Evolutionary conservation across 2,797 vertebrate genomes (phyloP).

Genomic region (Masticophis lateralis): DNA sequence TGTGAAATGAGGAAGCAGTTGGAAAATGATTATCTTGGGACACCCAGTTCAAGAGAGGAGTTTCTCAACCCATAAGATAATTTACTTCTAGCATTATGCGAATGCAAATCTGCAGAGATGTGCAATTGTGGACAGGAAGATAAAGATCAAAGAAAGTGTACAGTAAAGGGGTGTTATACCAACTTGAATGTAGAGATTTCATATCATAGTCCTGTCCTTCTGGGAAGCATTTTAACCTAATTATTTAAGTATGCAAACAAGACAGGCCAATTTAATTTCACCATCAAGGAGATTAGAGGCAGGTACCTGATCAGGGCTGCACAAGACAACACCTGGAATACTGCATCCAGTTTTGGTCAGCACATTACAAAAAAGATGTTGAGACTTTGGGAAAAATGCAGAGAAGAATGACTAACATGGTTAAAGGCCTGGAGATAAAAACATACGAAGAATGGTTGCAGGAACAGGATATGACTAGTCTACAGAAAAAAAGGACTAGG

Average conservation of each 20-base stretch:
- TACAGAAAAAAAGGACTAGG: background rate
- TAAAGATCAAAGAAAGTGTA: background rate
- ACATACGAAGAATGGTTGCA: background rate
- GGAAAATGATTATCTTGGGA: background rate
- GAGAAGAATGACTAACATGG: background rate
- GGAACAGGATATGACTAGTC: background rate
- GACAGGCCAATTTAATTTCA: background rate
- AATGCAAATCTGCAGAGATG: background rate
- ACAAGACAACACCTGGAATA: background rate
- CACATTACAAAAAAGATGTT: background rate
- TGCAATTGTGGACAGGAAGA: background rate
- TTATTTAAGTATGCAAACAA: background rate
- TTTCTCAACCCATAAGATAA: background rate
- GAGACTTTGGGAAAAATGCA: too few relatives aligned
- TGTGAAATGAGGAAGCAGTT: background rate
- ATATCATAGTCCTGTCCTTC: background rate
- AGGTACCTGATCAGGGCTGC: background rate
- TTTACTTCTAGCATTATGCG: background rate
- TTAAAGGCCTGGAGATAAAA: background rate
- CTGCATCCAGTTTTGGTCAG: background rate
- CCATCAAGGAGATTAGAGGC: background rate
- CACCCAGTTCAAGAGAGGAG: background rate
- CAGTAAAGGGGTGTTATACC: background rate
- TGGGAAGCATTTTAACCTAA: background rate
- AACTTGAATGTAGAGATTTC: background rate